Evolutionary conservation across 2,888 invertebrate species (phyloP), one percentile per base, ranked within the genome.

Genomic region (Phyllotreta cruciferae): DNA sequence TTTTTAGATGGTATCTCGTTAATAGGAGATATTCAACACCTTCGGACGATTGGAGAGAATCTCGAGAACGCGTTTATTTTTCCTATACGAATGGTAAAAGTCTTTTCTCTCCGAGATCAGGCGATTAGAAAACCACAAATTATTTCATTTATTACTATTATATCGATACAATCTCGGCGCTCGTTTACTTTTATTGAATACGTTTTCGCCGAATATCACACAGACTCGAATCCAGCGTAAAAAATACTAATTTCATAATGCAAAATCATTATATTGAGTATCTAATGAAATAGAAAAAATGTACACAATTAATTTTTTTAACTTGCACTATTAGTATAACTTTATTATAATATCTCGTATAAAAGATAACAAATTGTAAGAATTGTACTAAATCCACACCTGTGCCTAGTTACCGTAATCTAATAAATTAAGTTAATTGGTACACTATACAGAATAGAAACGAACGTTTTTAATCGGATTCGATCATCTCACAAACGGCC

Each of bases 371-470:
- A 24, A 24, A 24, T 24, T 4, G 4, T 1, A 35, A 24, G 6
- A 4, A 36, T 49, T 47, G 2, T 6, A 36, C 2, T 37, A 10
- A n/a, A 42, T 55, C 38, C 55, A 44, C 11, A 38, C 11, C 49
- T 55, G 55, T n/a, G 9, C 5, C 10, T 24, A 64, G 41, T 60
- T 56, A 64, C 60, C 60, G 63, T 56, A 60, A 64, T 64, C 60
- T 64, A 60, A 64, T 64, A 64, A 64, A 64, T 60, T 56, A 60
- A 47, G 39, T 52, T 64, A 64, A 64, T 64, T 64, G 60, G 60
- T 60, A 60, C 44, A 56, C 56, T 60, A n/a, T n/a, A 52, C 24
- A 49, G 52, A 38, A 49, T 60, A 56, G 44, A 24, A 60, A 64
- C 44, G 60, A 60, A 64, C 36, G 60, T 56, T 60, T 60, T 60